These are phyloP conservation scores for Polylopha cassiicola DNA, from an alignment of 2,888 invertebrate species.

Conservation along the genomic window DNA sequence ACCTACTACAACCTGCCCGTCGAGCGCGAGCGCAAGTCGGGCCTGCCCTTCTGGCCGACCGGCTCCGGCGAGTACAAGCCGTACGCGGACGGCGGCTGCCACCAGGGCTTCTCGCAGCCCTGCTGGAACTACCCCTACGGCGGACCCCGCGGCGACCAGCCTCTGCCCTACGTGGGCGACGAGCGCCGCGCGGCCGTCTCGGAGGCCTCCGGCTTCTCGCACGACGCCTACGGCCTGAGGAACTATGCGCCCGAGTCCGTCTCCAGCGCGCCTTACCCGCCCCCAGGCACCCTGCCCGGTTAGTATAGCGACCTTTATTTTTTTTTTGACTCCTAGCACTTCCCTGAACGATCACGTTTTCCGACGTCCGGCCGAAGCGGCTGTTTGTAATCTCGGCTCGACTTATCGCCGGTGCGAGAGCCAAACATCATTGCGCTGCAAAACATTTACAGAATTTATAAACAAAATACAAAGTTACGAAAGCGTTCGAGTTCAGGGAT, in stretches of 20 bases:
- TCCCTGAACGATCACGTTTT: slow-evolving; percentile 53
- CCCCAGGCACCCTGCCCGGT: slow-evolving; percentile 83
- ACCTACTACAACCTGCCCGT: slow-evolving; percentile 87
- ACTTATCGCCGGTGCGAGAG: slow-evolving; percentile 56
- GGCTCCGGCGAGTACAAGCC: slow-evolving; percentile 80
- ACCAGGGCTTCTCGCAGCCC: slow-evolving; percentile 83
- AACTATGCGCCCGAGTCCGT: slow-evolving; percentile 86
- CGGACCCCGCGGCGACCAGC: slow-evolving; percentile 80
- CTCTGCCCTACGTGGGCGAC: slow-evolving; percentile 83
- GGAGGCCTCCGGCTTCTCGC: slow-evolving; percentile 81
- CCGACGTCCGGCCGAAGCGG: slow-evolving; percentile 43
- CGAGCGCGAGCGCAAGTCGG: slow-evolving; percentile 79
- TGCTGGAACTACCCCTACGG: slow-evolving; percentile 86
- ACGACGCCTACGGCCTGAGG: slow-evolving; percentile 85
- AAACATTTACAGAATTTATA: slow-evolving; percentile 65
- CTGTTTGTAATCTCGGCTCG: slow-evolving; percentile 63
- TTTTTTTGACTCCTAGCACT: slow-evolving; percentile 28
- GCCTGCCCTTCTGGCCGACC: slow-evolving; percentile 83
- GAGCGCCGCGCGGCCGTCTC: slow-evolving; percentile 82
- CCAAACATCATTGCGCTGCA: slow-evolving; percentile 46
- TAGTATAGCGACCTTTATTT: slow-evolving; percentile 45
- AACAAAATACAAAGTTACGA: slow-evolving; percentile 45
- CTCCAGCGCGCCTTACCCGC: slow-evolving; percentile 85
- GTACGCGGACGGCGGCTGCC: slow-evolving; percentile 78
- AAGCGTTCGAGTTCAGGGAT: slow-evolving; percentile 27